A percentile compares a stretch with the other conserved stretches of the same genome.
These are phyloP conservation scores for Lycodopsis pacificus DNA, from an alignment of 2,797 vertebrate species.

Conservation along the genomic window DNA sequence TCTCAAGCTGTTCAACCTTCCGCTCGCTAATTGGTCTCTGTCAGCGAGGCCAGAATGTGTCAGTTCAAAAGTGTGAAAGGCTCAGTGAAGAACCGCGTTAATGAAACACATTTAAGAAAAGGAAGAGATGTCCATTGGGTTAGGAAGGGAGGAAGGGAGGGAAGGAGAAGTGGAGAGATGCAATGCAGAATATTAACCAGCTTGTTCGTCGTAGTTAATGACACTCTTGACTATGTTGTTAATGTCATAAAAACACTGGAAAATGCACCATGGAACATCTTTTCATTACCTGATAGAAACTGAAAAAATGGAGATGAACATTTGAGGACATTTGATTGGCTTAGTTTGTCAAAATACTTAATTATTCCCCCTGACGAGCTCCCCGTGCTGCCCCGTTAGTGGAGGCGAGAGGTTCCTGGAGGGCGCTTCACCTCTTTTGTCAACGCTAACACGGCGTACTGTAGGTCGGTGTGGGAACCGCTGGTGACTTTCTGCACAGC, in stretches of 20 bases:
- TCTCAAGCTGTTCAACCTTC: slow-evolving; percentile 75
- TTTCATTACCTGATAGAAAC: not conserved
- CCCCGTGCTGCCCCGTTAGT: not conserved
- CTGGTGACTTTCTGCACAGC: not conserved
- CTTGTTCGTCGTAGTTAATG: not conserved
- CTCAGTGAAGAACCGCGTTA: slow-evolving; percentile 45
- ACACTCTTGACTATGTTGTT: not conserved
- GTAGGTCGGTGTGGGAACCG: not conserved
- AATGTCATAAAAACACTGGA: not conserved
- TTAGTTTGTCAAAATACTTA: not conserved
- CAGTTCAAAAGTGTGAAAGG: slow-evolving; percentile 64
- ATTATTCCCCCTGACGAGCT: not conserved
- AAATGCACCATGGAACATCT: not conserved
- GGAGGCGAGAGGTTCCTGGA: not conserved
- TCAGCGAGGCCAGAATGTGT: slow-evolving; percentile 67
- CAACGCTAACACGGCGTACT: not conserved
- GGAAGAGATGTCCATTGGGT: not conserved
- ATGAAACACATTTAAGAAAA: slow-evolving; percentile 39
- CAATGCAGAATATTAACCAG: not conserved
- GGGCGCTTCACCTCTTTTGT: slow-evolving; percentile 1
- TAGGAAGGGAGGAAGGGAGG: not conserved
- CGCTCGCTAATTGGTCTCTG: slow-evolving; percentile 75
- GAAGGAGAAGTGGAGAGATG: not conserved
- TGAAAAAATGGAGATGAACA: not conserved
- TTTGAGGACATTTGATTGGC: not conserved